Evolutionary conservation across 1,140 invertebrate species (phyloP).

Genomic region (Meteorus sp.): DNA sequence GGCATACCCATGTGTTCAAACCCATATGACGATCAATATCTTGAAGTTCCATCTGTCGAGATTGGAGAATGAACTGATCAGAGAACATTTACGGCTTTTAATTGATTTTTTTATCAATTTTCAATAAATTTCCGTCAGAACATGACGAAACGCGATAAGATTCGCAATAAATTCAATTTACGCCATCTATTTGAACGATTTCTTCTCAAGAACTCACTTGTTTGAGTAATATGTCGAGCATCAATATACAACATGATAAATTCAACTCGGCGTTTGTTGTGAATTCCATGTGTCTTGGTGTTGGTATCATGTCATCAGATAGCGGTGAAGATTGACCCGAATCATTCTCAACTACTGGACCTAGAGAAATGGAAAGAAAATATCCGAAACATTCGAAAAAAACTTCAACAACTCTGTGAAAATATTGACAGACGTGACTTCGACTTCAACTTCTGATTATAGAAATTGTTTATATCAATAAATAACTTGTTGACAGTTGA

Average conservation of each 20-base stretch:
- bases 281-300: slow-evolving; percentile 64
- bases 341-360: slow-evolving; percentile 68
- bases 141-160: too few species aligned
- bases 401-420: too few species aligned
- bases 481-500: too few species aligned
- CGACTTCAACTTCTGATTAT: too few species aligned
- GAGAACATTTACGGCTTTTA: background rate
- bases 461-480: slow-evolving; percentile 58
- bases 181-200: too few species aligned
- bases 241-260: slow-evolving; percentile 91
- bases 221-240: slow-evolving; percentile 93
- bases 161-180: too few species aligned
- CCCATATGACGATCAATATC: slow-evolving; percentile 83
- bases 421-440: too few species aligned
- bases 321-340: slow-evolving; percentile 70
- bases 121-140: too few species aligned
- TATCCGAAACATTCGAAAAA: too few species aligned
- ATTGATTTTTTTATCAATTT: slow-evolving; percentile 17
- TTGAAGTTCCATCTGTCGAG: slow-evolving; percentile 84
- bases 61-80: slow-evolving; percentile 19
- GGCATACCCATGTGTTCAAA: slow-evolving; percentile 74
- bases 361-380: slow-evolving; percentile 44
- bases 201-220: too few species aligned
- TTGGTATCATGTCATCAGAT: slow-evolving; percentile 70
- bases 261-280: slow-evolving; percentile 72